Conservation (phyloP, 2,888 invertebrate species). For the Cyclophora albipunctata region DNA sequence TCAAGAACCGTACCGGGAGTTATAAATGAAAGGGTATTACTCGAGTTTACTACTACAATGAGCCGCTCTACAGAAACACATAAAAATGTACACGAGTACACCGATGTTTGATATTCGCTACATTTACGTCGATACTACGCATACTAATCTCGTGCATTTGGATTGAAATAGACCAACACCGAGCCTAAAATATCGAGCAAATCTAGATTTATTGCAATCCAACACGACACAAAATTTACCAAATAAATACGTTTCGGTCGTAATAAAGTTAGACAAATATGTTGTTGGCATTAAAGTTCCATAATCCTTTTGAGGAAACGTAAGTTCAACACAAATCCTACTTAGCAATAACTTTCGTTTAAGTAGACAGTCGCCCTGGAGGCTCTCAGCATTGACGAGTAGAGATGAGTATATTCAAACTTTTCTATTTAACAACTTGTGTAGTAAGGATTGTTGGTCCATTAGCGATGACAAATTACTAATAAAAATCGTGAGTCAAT, state of each 20-base stretch:
- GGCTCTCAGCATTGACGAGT: conserved; percentile 63
- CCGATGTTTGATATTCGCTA: too few species aligned
- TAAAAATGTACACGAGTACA: conserved; percentile 2
- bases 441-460: conserved; percentile 57
- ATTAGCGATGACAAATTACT: conserved; percentile 38
- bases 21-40: conserved; percentile 73
- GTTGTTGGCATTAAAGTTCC: conserved; percentile 54
- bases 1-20: conserved; percentile 68
- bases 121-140: neutral
- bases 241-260: conserved; percentile 14
- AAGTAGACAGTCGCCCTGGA: conserved; percentile 68
- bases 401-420: conserved; percentile 65
- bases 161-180: conserved; percentile 9
- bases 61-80: conserved; percentile 22
- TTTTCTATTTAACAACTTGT: conserved; percentile 69
- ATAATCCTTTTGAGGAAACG: conserved; percentile 60
- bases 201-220: conserved; percentile 15
- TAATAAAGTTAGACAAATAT: conserved; percentile 36
- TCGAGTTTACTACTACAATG: conserved; percentile 54
- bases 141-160: conserved; percentile 7
- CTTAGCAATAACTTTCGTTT: conserved; percentile 65
- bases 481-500: conserved; percentile 37
- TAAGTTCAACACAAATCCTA: conserved; percentile 68
- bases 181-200: conserved; percentile 9
- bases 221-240: conserved; percentile 10